Evolutionary conservation across 2,797 vertebrate species (phyloP).

Genomic region (Sebastiscus albofasciatus): DNA sequence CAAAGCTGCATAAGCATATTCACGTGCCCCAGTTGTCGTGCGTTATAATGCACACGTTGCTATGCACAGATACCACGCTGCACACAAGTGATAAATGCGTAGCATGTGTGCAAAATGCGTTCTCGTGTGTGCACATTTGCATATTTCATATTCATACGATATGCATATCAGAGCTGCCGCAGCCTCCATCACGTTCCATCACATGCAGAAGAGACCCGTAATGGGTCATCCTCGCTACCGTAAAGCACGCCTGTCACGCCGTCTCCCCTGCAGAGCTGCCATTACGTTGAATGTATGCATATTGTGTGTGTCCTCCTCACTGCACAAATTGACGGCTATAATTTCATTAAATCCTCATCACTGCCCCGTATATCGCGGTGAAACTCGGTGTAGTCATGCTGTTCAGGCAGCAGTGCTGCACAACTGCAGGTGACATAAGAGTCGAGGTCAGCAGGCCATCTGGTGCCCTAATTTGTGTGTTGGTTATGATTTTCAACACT

Average conservation of each 20-base stretch:
- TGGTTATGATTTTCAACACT: neutral
- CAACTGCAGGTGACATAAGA: neutral
- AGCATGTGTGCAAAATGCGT: conserved; percentile 5
- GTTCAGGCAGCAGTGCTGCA: neutral
- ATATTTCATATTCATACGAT: conserved; percentile 17
- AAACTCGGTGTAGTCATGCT: neutral
- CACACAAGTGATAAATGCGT: conserved; percentile 23
- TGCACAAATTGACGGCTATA: conserved; percentile 3
- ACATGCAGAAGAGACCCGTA: neutral
- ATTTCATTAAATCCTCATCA: conserved; percentile 30
- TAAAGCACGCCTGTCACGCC: conserved; percentile 7
- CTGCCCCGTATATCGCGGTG: neutral
- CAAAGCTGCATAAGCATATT: conserved; percentile 26
- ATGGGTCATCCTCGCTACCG: neutral
- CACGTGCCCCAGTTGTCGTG: conserved; percentile 16
- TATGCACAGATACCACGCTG: neutral
- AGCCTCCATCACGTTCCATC: neutral
- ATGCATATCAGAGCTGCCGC: conserved; percentile 1
- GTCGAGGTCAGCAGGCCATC: neutral
- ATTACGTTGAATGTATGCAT: neutral
- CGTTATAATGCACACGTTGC: conserved; percentile 13
- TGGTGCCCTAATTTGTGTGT: neutral
- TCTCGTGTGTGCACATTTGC: conserved; percentile 20
- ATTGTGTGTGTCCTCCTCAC: neutral
- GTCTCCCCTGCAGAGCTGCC: conserved; percentile 7